Conservation (phyloP, 2,888 invertebrate species). For the Melinaea marsaeus region DNA sequence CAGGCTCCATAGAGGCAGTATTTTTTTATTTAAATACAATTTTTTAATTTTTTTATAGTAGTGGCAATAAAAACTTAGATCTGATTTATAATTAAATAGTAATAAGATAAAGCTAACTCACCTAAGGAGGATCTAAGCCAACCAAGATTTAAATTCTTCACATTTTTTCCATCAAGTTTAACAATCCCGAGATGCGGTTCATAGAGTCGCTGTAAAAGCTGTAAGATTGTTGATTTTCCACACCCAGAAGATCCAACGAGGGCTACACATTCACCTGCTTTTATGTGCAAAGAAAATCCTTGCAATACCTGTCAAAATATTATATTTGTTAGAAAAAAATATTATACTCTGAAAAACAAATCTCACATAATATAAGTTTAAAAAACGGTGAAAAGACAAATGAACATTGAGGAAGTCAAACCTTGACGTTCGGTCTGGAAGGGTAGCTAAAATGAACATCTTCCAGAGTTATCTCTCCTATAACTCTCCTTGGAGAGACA, state of each 20-base stretch:
- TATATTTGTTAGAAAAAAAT: slow-evolving; percentile 11
- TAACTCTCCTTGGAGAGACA: slow-evolving; percentile 73
- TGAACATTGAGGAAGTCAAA: slow-evolving; percentile 38
- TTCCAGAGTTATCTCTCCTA: slow-evolving; percentile 83
- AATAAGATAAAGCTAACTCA: slow-evolving; percentile 32
- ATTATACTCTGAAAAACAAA: too few species aligned
- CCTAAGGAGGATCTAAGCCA: slow-evolving; percentile 88
- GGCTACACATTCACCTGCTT: slow-evolving; percentile 83
- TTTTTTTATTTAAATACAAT: too few species aligned
- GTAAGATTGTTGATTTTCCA: slow-evolving; percentile 88
- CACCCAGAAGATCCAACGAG: slow-evolving; percentile 87
- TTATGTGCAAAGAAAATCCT: slow-evolving; percentile 80
- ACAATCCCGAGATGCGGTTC: slow-evolving; percentile 80
- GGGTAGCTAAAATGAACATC: slow-evolving; percentile 88
- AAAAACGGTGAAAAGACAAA: neutral
- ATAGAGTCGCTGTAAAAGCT: slow-evolving; percentile 85
- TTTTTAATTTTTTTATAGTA: too few species aligned
- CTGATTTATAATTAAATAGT: too few species aligned
- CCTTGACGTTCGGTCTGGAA: slow-evolving; percentile 83
- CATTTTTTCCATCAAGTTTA: slow-evolving; percentile 81
- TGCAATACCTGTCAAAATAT: slow-evolving; percentile 76
- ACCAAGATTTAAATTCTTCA: slow-evolving; percentile 82
- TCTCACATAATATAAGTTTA: too few species aligned
- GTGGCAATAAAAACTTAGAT: too few species aligned
- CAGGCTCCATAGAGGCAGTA: too few species aligned